Percentiles rank a stretch among this genome's conserved stretches.
Evolutionary conservation across 2,113 vertebrate genomes (phyloP).

Genomic region (Erythrocebus patas): DNA sequence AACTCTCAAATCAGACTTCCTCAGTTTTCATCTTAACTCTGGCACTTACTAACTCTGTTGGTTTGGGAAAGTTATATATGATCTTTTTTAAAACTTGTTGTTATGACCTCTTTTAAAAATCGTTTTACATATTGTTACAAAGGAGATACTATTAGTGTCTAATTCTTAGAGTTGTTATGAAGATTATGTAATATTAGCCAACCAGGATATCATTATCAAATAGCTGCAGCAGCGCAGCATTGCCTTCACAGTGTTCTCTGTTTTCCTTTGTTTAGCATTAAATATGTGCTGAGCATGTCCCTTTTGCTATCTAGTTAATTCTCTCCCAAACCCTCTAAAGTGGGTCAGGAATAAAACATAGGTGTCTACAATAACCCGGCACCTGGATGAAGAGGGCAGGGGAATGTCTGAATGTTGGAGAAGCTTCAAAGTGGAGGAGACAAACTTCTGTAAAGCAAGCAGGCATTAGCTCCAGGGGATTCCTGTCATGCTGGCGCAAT

Average conservation of each 20-base stretch:
- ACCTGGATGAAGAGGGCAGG: not conserved
- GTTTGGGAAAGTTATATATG: not conserved
- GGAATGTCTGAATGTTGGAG: fast-evolving
- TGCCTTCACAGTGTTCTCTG: not conserved
- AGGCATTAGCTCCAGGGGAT: not conserved
- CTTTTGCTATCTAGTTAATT: not conserved
- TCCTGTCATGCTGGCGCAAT: not conserved
- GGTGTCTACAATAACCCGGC: not conserved
- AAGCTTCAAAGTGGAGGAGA: not conserved
- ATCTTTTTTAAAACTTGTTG: not conserved
- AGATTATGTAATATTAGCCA: not conserved
- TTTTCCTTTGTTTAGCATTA: not conserved
- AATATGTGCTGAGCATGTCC: not conserved
- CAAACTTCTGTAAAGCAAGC: not conserved
- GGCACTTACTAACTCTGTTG: not conserved
- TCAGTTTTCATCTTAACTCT: not conserved
- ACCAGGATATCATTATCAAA: not conserved
- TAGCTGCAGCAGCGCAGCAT: not conserved
- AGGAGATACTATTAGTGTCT: not conserved
- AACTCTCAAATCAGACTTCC: not conserved
- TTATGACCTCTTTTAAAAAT: not conserved
- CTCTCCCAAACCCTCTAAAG: not conserved
- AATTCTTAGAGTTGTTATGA: not conserved
- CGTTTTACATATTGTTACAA: not conserved
- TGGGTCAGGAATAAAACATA: not conserved